phyloP scores from a whole-genome alignment of 2,113 vertebrate species.

The Ifrita kowaldi region DNA sequence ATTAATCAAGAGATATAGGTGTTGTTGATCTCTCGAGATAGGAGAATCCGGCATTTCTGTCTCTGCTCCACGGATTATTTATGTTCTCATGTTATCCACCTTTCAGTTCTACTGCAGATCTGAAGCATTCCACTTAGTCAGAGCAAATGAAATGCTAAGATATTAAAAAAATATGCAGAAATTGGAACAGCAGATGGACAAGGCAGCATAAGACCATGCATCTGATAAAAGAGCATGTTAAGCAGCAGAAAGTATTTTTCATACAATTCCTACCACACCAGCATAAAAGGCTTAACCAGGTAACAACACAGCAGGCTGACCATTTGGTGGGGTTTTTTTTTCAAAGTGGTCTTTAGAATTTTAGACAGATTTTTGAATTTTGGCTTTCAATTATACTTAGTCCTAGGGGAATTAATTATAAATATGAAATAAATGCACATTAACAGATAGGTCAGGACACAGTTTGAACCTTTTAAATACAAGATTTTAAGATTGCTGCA shows the following conservation, averaged over 20 bases:
- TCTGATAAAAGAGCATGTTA: background rate
- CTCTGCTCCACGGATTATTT: background rate
- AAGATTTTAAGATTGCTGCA: background rate
- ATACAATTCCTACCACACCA: background rate
- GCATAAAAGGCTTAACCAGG: background rate
- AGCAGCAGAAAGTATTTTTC: background rate
- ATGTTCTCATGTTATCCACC: background rate
- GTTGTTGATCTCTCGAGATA: background rate
- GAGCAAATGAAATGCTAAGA: background rate
- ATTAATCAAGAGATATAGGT: conserved; percentile 31
- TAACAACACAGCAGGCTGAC: background rate
- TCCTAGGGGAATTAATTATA: background rate
- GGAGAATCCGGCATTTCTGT: background rate
- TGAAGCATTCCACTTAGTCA: background rate
- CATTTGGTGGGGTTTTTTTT: background rate
- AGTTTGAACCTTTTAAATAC: background rate
- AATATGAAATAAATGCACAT: background rate
- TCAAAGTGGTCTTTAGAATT: background rate
- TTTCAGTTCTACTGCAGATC: background rate
- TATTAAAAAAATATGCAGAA: background rate
- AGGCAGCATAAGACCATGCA: background rate
- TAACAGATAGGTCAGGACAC: background rate
- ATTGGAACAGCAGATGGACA: background rate
- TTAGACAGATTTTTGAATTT: background rate
- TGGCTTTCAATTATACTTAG: background rate